phyloP scores from a whole-genome alignment of 2,888 invertebrate genomes.

The Globia sparganii region DNA sequence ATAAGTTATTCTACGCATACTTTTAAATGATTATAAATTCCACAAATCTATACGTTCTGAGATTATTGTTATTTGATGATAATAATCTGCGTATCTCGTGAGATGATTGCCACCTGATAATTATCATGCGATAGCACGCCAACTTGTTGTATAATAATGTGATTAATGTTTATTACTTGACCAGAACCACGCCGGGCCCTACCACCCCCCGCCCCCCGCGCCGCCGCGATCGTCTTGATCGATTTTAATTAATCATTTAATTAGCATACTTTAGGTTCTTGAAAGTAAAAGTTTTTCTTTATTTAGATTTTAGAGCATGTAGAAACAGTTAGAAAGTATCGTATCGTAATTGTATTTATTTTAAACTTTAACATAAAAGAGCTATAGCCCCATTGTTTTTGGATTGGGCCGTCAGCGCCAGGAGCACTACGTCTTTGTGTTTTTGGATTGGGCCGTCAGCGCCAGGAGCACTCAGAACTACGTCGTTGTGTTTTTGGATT shows the following conservation, averaged over 20 bases:
- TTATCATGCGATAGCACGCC: background rate
- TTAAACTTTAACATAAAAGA: background rate
- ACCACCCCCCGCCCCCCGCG: background rate
- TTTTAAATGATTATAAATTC: conserved; percentile 15
- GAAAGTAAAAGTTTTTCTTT: background rate
- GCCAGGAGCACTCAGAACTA: background rate
- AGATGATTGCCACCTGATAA: conserved; percentile 22
- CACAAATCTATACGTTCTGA: conserved; percentile 2
- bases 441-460: too few relatives aligned
- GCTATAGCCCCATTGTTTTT: background rate
- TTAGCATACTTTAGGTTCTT: background rate
- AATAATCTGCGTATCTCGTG: conserved; percentile 25
- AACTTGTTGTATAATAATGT: background rate
- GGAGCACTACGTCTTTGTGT: background rate
- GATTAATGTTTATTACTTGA: background rate
- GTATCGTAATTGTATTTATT: background rate
- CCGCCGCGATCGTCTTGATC: background rate
- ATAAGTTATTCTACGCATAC: background rate
- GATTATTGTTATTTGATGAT: conserved; percentile 37
- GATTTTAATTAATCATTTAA: background rate
- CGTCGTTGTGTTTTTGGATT: background rate
- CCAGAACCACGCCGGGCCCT: too few relatives aligned
- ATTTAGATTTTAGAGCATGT: background rate
- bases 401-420: background rate
- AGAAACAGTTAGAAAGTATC: background rate